Evolutionary conservation across 2,888 invertebrate species (phyloP).

Genomic region (Meandrusa payeni): DNA sequence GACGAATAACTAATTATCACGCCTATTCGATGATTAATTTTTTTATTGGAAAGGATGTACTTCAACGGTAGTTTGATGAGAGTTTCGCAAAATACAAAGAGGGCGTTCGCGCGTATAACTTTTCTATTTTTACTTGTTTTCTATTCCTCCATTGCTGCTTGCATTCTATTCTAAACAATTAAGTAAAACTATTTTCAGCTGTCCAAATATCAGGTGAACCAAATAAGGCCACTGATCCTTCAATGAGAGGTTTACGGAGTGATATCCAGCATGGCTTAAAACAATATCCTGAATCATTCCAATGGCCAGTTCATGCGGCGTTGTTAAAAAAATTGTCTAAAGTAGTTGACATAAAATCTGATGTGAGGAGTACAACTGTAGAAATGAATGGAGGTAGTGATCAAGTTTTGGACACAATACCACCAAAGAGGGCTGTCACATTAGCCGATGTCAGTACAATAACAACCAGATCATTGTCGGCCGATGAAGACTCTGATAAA

Average conservation of each 20-base stretch:
- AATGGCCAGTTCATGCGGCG: conserved; percentile 68
- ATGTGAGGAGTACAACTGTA: conserved; percentile 42
- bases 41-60: too few species aligned
- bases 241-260: conserved; percentile 69
- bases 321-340: conserved; percentile 67
- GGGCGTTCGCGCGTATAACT: too few species aligned
- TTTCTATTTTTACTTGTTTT: too few species aligned
- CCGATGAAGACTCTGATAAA: conserved; percentile 50
- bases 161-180: too few species aligned
- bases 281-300: conserved; percentile 45
- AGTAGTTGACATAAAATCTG: conserved; percentile 71
- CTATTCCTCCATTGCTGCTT: too few species aligned
- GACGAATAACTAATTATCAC: too few species aligned
- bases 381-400: conserved; percentile 68
- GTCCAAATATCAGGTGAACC: conserved; percentile 69
- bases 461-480: conserved; percentile 61
- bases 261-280: conserved; percentile 63
- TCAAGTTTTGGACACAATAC: conserved; percentile 44
- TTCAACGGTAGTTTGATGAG: too few species aligned
- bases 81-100: too few species aligned
- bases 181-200: conserved; percentile 58
- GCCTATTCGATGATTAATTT: too few species aligned
- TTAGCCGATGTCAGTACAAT: conserved; percentile 69
- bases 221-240: conserved; percentile 65
- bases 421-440: conserved; percentile 47